A percentile compares a stretch with the other conserved stretches of the same genome.
These are phyloP conservation scores for Dicranocentrus wangi DNA, from an alignment of 2,888 invertebrate species.

Conservation along the genomic window DNA sequence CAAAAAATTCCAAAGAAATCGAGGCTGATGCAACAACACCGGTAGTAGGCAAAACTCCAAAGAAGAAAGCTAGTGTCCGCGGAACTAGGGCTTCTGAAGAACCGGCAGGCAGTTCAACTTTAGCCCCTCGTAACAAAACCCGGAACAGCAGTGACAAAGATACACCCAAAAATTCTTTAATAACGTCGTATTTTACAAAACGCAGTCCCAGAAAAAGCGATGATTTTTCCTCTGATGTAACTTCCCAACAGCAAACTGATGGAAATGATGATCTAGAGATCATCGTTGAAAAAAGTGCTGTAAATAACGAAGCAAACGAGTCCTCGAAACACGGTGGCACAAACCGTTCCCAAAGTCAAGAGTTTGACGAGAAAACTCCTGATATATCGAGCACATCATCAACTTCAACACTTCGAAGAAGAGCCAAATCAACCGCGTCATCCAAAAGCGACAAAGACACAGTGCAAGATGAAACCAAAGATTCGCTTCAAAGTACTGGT, in stretches of 20 bases:
- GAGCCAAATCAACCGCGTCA: slow-evolving; percentile 35
- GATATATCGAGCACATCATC: too few relatives aligned
- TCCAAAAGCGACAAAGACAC: slow-evolving; percentile 42
- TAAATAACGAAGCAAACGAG: background rate
- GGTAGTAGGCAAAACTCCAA: background rate
- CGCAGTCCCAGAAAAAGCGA: slow-evolving; percentile 21
- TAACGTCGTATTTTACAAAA: slow-evolving; percentile 55
- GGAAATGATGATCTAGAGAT: background rate
- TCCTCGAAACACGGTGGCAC: background rate
- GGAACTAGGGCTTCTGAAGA: too few relatives aligned
- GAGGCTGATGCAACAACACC: background rate
- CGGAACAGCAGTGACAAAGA: slow-evolving; percentile 32
- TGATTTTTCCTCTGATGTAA: background rate
- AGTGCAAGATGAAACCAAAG: slow-evolving; percentile 2
- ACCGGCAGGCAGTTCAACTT: too few relatives aligned
- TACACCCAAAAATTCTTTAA: slow-evolving; percentile 19
- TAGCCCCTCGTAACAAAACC: too few relatives aligned
- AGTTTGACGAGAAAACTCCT: too few relatives aligned
- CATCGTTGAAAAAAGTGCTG: background rate
- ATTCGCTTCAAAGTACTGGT: background rate
- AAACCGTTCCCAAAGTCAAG: too few relatives aligned
- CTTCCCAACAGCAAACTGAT: background rate
- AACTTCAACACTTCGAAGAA: slow-evolving; percentile 6
- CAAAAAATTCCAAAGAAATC: slow-evolving; percentile 8
- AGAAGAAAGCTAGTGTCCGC: too few relatives aligned